Percentiles rank a stretch among this genome's conserved stretches.
phyloP scores from a whole-genome alignment of 2,797 vertebrate species.

The Anabacerthia variegaticeps region DNA sequence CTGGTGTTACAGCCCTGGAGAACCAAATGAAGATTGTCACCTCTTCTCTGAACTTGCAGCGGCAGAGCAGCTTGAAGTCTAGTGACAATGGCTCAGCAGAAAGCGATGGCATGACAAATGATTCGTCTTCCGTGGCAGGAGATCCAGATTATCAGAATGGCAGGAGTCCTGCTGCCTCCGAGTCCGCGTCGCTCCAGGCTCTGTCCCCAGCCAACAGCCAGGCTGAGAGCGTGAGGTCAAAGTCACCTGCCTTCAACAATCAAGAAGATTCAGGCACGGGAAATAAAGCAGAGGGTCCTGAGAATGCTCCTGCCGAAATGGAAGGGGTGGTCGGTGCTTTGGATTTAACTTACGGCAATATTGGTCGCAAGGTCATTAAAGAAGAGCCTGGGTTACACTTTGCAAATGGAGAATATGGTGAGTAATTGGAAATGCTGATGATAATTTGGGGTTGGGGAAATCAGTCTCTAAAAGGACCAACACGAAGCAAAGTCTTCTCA shows the following conservation, averaged over 20 bases:
- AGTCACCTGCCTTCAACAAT: slow-evolving; percentile 80
- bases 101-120: slow-evolving; percentile 86
- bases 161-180: slow-evolving; percentile 84
- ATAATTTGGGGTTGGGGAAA: not conserved
- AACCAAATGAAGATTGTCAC: slow-evolving; percentile 82
- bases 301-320: slow-evolving; percentile 68
- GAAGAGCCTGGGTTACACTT: slow-evolving; percentile 85
- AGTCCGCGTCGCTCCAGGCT: slow-evolving; percentile 81
- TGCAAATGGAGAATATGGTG: slow-evolving; percentile 84
- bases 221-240: slow-evolving; percentile 75
- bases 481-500: not conserved
- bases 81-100: slow-evolving; percentile 78
- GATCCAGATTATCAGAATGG: slow-evolving; percentile 88
- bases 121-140: slow-evolving; percentile 77
- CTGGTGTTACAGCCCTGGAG: slow-evolving; percentile 80
- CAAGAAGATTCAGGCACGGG: slow-evolving; percentile 67
- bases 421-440: slow-evolving; percentile 1
- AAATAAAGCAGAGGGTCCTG: slow-evolving; percentile 75
- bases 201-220: slow-evolving; percentile 87
- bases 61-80: slow-evolving; percentile 88
- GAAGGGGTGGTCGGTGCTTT: slow-evolving; percentile 85
- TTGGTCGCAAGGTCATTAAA: slow-evolving; percentile 82
- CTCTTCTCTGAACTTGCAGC: slow-evolving; percentile 82
- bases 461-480: not conserved
- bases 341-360: slow-evolving; percentile 88